These are phyloP conservation scores for Diarsia rubi DNA, from an alignment of 2,888 invertebrate genomes.

Conservation along the genomic window DNA sequence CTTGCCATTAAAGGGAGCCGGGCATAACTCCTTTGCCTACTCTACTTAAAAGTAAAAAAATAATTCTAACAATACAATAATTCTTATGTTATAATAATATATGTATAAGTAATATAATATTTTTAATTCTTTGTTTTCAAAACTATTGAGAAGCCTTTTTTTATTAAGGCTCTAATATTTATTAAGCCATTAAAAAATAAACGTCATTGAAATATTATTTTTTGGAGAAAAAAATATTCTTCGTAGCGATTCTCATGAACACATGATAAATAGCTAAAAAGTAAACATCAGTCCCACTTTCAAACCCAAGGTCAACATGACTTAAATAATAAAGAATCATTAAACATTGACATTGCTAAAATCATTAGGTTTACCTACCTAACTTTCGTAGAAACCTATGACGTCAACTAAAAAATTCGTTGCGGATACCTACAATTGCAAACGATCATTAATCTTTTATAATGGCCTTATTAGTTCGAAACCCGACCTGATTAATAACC, in stretches of 20 bases:
- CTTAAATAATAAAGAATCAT: conserved; percentile 30
- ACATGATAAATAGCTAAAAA: conserved; percentile 7
- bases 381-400: conserved; percentile 27
- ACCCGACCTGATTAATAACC: conserved; percentile 46
- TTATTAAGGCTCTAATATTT: neutral
- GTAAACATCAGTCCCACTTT: conserved; percentile 20
- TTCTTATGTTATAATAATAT: too few species aligned
- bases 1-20: neutral
- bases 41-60: neutral
- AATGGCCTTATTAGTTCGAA: conserved; percentile 24
- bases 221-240: neutral
- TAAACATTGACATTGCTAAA: conserved; percentile 47
- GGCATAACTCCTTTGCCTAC: neutral
- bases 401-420: conserved; percentile 21
- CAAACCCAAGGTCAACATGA: conserved; percentile 27
- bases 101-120: too few species aligned
- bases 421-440: neutral
- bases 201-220: neutral
- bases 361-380: conserved; percentile 6
- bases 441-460: conserved; percentile 47
- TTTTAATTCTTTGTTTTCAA: too few species aligned
- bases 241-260: neutral
- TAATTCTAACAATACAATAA: too few species aligned
- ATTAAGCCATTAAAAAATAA: neutral
- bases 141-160: neutral